phyloP scores from a whole-genome alignment of 2,113 vertebrate genomes.

The Boulengeromyrus knoepffleri region DNA sequence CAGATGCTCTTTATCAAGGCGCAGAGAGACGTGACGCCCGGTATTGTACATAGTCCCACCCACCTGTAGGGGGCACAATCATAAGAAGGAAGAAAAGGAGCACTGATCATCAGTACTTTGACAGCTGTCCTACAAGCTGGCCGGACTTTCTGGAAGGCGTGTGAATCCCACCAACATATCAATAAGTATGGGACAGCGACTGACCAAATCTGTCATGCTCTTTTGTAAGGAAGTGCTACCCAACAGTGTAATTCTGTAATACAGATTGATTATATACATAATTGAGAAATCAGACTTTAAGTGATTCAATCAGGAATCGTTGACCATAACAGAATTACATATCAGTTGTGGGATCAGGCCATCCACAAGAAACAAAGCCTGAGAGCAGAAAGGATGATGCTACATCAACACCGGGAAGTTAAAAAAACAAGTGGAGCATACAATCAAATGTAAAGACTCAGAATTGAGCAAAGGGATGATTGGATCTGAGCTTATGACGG shows the following conservation, averaged over 20 bases:
- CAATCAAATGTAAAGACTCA: slow-evolving; percentile 28
- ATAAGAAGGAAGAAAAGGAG: neutral
- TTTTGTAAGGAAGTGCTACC: neutral
- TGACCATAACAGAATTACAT: slow-evolving; percentile 6
- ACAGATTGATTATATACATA: neutral
- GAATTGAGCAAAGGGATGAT: slow-evolving; percentile 33
- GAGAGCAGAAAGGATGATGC: neutral
- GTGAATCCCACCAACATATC: neutral
- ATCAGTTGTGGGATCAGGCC: neutral
- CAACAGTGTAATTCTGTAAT: neutral
- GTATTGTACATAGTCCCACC: slow-evolving; percentile 99
- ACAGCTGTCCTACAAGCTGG: neutral
- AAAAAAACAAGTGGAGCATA: slow-evolving; percentile 12
- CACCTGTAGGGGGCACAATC: slow-evolving; percentile 58
- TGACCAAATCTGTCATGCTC: neutral
- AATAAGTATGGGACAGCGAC: neutral
- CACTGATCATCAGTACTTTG: neutral
- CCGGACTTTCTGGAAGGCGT: neutral
- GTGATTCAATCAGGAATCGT: neutral
- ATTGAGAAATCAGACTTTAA: neutral
- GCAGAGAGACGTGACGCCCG: slow-evolving; percentile 89
- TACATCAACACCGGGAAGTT: slow-evolving; percentile 13
- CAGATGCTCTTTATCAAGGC: slow-evolving; percentile 93
- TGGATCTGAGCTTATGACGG: slow-evolving; percentile 27
- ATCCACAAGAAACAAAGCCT: neutral